Evolutionary conservation across 2,797 vertebrate species (phyloP), one percentile per base, ranked within the genome.

Genomic region (Sebastes cheni): DNA sequence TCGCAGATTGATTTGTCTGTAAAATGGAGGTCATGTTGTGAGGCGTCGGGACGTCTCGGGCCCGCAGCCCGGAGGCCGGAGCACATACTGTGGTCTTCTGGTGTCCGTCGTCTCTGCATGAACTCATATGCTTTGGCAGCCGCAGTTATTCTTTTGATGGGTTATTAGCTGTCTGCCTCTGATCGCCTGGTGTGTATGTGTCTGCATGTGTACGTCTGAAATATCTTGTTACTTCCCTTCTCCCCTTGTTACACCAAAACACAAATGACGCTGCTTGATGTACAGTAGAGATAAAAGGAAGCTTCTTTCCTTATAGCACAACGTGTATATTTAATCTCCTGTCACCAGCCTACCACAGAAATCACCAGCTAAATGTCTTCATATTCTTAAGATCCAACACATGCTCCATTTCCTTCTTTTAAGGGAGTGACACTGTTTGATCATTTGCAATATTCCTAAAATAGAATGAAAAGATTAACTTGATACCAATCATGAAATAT

Each of bases 1-100:
- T 88, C 73, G 52, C 60, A 82, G 89, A 93, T 93, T 92, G 91
- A 93, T 92, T 91, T 92, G 89, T 93, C 90, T 89, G 86, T 69
- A 80, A 87, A 92, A 93, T 81, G 86, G 89, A 89, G 89, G 67
- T 91, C 89, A 81, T 87, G 84, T 89, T 80, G 89, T 70, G 88
- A 87, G 86, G 80, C 79, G 60, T 88, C 77, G 46, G 79, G 79
- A 80, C 60, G 60, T 79, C 77, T 83, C 55, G 14, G 86, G 86
- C 82, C 79, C 14, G 13, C 29, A 86, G 87, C 80, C 83, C 29
- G 58, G 60, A 79, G 84, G 54, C 69, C 8, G 14, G n/a, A 83
- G 81, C 81, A 82, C 64, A 81, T 64, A 67, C 64, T 18, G 58
- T 73, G 83, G 84, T 87, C 81, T 75, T 77, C 80, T 79, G 73